These are phyloP conservation scores for Seriola dumerili DNA, from an alignment of 2,113 vertebrate species.

Conservation along the genomic window DNA sequence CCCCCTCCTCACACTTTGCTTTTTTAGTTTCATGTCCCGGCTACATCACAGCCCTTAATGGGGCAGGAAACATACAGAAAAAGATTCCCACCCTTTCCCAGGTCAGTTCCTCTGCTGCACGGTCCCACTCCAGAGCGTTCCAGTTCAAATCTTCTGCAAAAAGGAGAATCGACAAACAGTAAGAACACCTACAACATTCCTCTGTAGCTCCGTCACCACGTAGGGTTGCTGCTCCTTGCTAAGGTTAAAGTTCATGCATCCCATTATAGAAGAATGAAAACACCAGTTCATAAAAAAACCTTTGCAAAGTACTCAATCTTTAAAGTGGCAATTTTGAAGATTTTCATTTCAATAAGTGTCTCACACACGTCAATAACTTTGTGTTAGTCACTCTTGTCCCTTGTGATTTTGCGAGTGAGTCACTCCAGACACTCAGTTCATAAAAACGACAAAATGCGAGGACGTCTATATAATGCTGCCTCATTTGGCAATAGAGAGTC, in stretches of 20 bases:
- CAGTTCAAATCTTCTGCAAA: slow-evolving; percentile 96
- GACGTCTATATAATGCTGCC: too few species aligned
- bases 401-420: too few species aligned
- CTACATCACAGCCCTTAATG: neutral
- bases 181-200: neutral
- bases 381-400: too few species aligned
- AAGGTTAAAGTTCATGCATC: neutral
- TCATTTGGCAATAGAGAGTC: too few species aligned
- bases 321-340: too few species aligned
- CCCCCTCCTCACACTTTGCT: neutral
- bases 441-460: too few species aligned
- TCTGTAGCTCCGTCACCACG: neutral
- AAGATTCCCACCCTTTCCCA: slow-evolving; percentile 92
- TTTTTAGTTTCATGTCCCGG: neutral
- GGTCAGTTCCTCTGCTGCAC: slow-evolving; percentile 96
- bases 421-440: too few species aligned
- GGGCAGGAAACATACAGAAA: neutral
- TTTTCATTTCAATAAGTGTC: too few species aligned
- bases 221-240: neutral
- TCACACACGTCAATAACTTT: too few species aligned
- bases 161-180: slow-evolving; percentile 40
- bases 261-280: neutral
- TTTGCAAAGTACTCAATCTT: neutral
- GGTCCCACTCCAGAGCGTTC: slow-evolving; percentile 98
- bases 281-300: neutral